Evolutionary conservation across 1,140 invertebrate species (phyloP), one percentile per base, ranked within the genome.

Genomic region (Ostrea edulis): DNA sequence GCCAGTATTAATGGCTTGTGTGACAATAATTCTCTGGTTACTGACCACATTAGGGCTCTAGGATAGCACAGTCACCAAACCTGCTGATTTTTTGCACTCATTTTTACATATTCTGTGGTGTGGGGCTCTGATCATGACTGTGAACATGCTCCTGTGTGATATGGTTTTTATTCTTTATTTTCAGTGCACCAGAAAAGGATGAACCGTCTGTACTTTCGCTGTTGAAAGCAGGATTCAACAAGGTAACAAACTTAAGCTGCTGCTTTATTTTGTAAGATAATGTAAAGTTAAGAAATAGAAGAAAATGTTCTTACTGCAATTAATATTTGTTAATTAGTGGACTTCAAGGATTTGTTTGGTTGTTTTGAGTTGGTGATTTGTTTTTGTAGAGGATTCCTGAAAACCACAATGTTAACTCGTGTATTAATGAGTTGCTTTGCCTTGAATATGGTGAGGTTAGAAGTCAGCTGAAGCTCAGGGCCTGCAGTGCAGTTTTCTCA

Each of bases 401-500:
- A 94, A 97, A 96, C 82, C 95, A 96, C 65, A 97, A 96, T 93
- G 93, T 96, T 62, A 96, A 96, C n/a, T 95, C 96, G 81, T 97
- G 97, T 95, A 95, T 96, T 58, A 97, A 97, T 87, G 97, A 98
- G 92, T 94, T 98, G 71, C 95, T 97, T 82, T 96, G 97, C 92
- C 94, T 97, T 87, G 96, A 97, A 89, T 95, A 96, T 85, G 96
- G 96, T 51, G 97, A 97, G 65, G 96, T 97, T 12, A 92, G 96
- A 22, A 95, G 96, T 55, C 94, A 94, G 65, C 93, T 95, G 7
- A 95, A 96, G 93, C 94, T 97, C 55, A 93, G 95, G 35, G 96
- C 96, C 7, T 95, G 96, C 2, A 96, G 97, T 91, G 97, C 97
- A n/a, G 96, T 98, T 2, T 97, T 98, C 88, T 96, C 97, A 25